Evolutionary conservation across 2,888 invertebrate species (phyloP).

Genomic region (Conus canariensis): DNA sequence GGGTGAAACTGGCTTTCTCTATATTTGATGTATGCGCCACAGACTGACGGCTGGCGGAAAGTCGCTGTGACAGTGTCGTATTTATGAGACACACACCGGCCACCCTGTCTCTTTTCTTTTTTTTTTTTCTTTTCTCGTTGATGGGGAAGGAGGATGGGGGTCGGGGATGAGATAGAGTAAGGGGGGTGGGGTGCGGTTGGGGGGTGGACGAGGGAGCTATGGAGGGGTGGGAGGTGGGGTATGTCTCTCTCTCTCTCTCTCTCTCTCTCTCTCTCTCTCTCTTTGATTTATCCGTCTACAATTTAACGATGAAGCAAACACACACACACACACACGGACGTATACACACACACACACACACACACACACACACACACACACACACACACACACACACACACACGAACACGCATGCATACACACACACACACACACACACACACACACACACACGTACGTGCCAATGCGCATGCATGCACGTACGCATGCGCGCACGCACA

Average conservation of each 20-base stretch:
- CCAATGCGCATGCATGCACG: not conserved
- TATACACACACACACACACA: not conserved
- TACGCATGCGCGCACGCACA: not conserved
- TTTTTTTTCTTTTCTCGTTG: no score
- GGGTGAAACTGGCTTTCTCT: not conserved
- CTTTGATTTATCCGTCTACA: not conserved
- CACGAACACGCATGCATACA: no score
- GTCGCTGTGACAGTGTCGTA: not conserved
- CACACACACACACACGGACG: not conserved
- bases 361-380: not conserved
- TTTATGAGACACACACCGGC: not conserved
- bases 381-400: not conserved
- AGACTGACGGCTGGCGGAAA: conserved; percentile 1
- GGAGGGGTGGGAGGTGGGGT: no score
- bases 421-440: no score
- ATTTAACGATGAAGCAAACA: not conserved
- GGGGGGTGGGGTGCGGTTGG: no score
- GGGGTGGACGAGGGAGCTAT: no score
- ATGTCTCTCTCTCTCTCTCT: no score
- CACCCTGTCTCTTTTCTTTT: no score
- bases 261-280: no score
- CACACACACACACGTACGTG: no score
- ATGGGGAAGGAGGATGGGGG: no score
- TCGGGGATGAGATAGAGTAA: no score
- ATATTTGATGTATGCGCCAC: conserved; percentile 9